Conservation (phyloP, 2,888 invertebrate genomes). For the Sussaba pulchella region DNA sequence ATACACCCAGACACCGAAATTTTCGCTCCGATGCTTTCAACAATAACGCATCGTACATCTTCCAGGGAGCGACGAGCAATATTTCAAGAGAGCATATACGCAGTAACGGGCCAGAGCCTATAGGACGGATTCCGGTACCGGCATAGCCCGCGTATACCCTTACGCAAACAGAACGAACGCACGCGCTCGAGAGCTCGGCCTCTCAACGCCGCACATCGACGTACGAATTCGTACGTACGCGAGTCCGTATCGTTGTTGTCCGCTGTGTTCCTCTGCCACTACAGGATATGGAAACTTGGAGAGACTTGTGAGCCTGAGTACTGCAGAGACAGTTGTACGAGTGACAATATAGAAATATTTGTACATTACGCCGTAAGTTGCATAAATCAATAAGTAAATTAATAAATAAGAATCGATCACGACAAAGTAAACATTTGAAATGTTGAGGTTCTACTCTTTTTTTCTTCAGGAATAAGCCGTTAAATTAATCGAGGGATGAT, state of each 20-base stretch:
- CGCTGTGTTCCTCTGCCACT: background rate
- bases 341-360: constrained; percentile 21
- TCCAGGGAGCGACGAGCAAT: constrained; percentile 81
- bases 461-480: too few relatives aligned
- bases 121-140: constrained; percentile 50
- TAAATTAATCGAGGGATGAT: too few relatives aligned
- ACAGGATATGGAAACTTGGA: constrained; percentile 20
- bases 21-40: constrained; percentile 83
- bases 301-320: constrained; percentile 26
- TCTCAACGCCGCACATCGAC: constrained; percentile 29
- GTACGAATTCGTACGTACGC: constrained; percentile 5
- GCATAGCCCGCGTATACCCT: constrained; percentile 48
- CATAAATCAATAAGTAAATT: too few relatives aligned
- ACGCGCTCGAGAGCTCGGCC: constrained; percentile 28
- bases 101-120: constrained; percentile 60
- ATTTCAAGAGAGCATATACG: constrained; percentile 79
- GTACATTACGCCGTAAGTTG: background rate
- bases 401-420: too few relatives aligned
- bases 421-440: too few relatives aligned
- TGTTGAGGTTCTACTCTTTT: too few relatives aligned
- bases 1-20: constrained; percentile 81
- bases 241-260: background rate
- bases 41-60: constrained; percentile 83
- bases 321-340: constrained; percentile 16
- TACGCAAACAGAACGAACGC: constrained; percentile 52